A percentile compares a stretch with the other conserved stretches of the same genome.
Conservation (phyloP, 2,888 invertebrate genomes). For the Pachycephus smyrnensis region DNA sequence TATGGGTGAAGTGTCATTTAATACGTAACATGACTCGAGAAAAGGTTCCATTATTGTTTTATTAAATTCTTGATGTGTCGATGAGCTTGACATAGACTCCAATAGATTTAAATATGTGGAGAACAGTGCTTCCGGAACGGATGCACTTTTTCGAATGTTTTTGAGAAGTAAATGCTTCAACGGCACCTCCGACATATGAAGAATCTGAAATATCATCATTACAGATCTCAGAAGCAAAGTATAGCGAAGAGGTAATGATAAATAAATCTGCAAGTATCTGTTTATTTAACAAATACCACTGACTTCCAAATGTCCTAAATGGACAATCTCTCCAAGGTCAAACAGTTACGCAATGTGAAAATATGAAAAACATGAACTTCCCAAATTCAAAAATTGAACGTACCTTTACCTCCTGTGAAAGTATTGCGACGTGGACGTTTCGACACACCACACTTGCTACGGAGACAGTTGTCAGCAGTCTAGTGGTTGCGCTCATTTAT, state of each 20-base stretch:
- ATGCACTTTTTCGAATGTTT: slow-evolving; percentile 38
- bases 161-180: slow-evolving; percentile 37
- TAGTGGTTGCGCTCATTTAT: slow-evolving; percentile 58
- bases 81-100: slow-evolving; percentile 33
- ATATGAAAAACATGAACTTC: neutral
- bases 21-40: slow-evolving; percentile 35
- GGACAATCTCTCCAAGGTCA: neutral
- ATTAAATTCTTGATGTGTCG: slow-evolving; percentile 31
- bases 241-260: neutral
- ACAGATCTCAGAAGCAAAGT: neutral
- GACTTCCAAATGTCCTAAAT: neutral
- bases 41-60: slow-evolving; percentile 49
- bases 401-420: slow-evolving; percentile 52
- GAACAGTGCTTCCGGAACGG: slow-evolving; percentile 35
- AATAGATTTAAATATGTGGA: slow-evolving; percentile 37
- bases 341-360: neutral
- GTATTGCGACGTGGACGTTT: slow-evolving; percentile 44
- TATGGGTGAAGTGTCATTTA: slow-evolving; percentile 28
- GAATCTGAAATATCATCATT: slow-evolving; percentile 34
- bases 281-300: neutral
- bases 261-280: neutral
- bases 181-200: slow-evolving; percentile 43
- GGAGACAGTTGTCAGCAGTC: slow-evolving; percentile 48
- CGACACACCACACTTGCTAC: slow-evolving; percentile 49
- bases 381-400: neutral